Base-by-base conservation (phyloP, 2,888 invertebrate genomes). In the Linyphia triangularis region DNA sequence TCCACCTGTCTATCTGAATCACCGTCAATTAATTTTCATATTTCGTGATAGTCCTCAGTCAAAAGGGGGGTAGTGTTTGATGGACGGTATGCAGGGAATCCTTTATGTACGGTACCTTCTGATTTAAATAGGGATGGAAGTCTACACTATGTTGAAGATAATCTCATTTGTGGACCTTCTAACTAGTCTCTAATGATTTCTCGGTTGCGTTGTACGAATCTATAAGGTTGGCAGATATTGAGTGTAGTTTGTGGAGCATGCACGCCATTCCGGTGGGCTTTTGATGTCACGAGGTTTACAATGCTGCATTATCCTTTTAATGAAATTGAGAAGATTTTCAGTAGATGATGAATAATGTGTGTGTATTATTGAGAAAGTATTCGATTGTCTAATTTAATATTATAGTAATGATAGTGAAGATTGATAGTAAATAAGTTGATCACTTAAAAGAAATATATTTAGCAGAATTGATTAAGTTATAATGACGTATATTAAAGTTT, bases 11-110 rank as follows among this genome's bases (percentile, higher is more conserved):
- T n/a, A 1, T 19, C 9, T 13, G n/a, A 26, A 19, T 75, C 63
- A 43, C 26, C 65, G 26, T 33, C 78, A 78, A 78, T 78, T 78
- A 78, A 78, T 78, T 78, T 28, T n/a, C 40, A 65, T 40, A 24
- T 61, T 61, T 33, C 43, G 78, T 63, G 78, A 61, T 24, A 26
- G 59, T 61, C 19, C 22, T 9, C 75, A 28, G 57, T 24, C n/a
- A 73, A 57, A 30, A n/a, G 73, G 28, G 33, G 13, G 16, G 26
- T 26, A 30, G 10, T 22, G 6, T 30, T 75, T 59, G 61, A 75
- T 1, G 30, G 75, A 28, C n/a, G 43, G 78, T 6, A 13, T 6
- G 0, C 40, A 26, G 22, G 33, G 33, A 61, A 22, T 30, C 61
- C 51, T 33, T 33, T 33, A 30, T 51, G 40, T 22, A n/a, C n/a